phyloP scores from a whole-genome alignment of 2,113 vertebrate genomes.

The Actinemys pallida region DNA sequence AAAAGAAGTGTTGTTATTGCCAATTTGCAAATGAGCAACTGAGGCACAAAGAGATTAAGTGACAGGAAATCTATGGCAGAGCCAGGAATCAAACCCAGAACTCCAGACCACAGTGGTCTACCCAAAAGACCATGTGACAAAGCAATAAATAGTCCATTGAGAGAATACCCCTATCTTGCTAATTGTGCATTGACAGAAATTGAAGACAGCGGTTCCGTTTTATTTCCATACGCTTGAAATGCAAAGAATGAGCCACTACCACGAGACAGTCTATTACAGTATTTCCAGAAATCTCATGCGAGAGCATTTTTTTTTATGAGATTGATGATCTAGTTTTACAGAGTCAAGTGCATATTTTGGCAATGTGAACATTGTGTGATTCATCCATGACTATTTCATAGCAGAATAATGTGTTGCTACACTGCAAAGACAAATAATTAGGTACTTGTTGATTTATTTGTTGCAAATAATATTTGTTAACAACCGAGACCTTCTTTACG shows the following conservation, averaged over 20 bases:
- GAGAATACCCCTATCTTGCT: neutral
- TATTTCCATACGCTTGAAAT: neutral
- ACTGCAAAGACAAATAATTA: conserved; percentile 34
- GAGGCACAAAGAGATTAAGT: neutral
- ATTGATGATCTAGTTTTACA: conserved; percentile 15
- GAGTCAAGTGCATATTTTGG: neutral
- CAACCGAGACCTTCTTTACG: conserved; percentile 10
- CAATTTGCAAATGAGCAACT: neutral
- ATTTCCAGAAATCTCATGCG: conserved; percentile 26
- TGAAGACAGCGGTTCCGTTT: neutral
- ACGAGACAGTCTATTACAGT: neutral
- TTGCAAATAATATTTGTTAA: conserved; percentile 53
- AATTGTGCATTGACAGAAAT: neutral
- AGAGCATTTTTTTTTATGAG: neutral
- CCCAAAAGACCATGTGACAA: neutral
- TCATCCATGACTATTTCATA: neutral
- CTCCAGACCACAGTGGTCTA: fast-evolving
- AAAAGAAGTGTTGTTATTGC: fast-evolving
- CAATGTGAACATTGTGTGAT: conserved; percentile 17
- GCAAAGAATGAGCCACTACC: neutral
- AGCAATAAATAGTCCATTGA: neutral
- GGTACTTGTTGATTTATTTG: conserved; percentile 62
- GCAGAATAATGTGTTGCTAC: conserved; percentile 62
- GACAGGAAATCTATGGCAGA: neutral
- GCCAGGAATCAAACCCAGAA: neutral